Evolutionary conservation across 2,797 vertebrate species (phyloP), one percentile per base, ranked within the genome.

Genomic region (Pseudochirops cupreus): DNA sequence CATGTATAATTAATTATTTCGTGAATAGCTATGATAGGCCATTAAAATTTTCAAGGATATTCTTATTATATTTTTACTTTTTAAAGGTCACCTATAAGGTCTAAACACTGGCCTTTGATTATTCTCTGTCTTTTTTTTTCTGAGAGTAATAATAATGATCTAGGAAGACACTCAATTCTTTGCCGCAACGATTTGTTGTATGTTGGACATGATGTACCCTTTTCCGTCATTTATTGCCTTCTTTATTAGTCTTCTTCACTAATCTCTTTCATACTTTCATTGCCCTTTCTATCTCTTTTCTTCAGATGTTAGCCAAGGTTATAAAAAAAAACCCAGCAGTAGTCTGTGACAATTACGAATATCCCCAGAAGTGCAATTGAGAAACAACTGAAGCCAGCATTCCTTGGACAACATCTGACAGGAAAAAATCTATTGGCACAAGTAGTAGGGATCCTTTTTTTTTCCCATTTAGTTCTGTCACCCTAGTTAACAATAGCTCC

Each of bases 1-100:
- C 93, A n/a, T 28, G 46, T 55, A 94, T 11, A 94, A 58, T 93
- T 56, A 7, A 96, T 93, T 94, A 97, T 58, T 92, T 93, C 11
- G 7, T 52, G 50, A 3, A 62, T 74, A 5, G 24, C 4, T 11
- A 89, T 39, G 31, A 1, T 89, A 94, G 54, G 28, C 39, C 10
- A 26, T 90, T 13, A 90, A 54, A 96, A 93, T 95, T 89, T 95
- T 91, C 94, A 95, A 91, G 13, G 52, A 74, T 82, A 62, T 46
- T 97, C 33, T 21, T 58, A 96, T 97, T 96, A 31, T 96, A 1
- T 55, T 18, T 18, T 93, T 9, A n/a, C 21, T 50, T 26, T 39
- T 87, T 74, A 58, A 10, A 94, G 31, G 92, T 62, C 59, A 94
- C 74, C n/a, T 21, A 50, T 28, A 87, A 94, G 50, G 11, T 59